Conservation (phyloP, 2,797 vertebrate species). For the Sebastes cheni region DNA sequence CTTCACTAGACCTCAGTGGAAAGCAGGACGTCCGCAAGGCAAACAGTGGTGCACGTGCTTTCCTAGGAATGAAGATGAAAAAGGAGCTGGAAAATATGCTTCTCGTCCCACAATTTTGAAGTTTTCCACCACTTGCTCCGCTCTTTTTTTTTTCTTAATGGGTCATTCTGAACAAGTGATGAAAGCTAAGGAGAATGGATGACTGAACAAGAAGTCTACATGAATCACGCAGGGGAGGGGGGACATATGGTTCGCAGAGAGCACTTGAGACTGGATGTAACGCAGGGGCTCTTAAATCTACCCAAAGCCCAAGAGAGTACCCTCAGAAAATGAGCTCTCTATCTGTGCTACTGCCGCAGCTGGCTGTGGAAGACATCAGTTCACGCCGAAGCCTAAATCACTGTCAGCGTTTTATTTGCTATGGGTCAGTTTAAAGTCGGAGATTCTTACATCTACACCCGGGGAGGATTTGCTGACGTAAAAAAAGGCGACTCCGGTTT, state of each 20-base stretch:
- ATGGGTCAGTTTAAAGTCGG: conserved; percentile 23
- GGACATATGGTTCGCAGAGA: conserved; percentile 49
- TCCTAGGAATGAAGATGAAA: conserved; percentile 74
- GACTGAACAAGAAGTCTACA: conserved; percentile 57
- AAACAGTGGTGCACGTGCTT: conserved; percentile 67
- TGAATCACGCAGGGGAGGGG: conserved; percentile 54
- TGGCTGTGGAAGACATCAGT: conserved; percentile 72
- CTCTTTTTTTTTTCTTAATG: conserved; percentile 82
- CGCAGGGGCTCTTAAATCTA: conserved; percentile 67
- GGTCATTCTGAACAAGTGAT: conserved; percentile 88
- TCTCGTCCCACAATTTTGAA: conserved; percentile 83
- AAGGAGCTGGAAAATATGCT: conserved; percentile 78
- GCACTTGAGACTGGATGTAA: conserved; percentile 70
- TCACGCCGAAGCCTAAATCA: conserved; percentile 45
- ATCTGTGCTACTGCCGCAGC: conserved; percentile 54
- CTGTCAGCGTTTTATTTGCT: conserved; percentile 46
- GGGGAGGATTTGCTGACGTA: conserved; percentile 15
- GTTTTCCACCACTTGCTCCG: conserved; percentile 74
- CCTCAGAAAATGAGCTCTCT: conserved; percentile 68
- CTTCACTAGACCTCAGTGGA: conserved; percentile 66
- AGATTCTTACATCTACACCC: conserved; percentile 1
- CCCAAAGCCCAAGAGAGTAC: conserved; percentile 33
- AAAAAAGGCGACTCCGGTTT: conserved; percentile 40
- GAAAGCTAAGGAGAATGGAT: conserved; percentile 70
- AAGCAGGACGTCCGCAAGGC: conserved; percentile 69